Percentiles rank a stretch among this genome's conserved stretches.
These are phyloP conservation scores for Aurelia sp. DNA, from an alignment of 30 jellyfish, hydroid and myxozoan genomes.

Conservation along the genomic window DNA sequence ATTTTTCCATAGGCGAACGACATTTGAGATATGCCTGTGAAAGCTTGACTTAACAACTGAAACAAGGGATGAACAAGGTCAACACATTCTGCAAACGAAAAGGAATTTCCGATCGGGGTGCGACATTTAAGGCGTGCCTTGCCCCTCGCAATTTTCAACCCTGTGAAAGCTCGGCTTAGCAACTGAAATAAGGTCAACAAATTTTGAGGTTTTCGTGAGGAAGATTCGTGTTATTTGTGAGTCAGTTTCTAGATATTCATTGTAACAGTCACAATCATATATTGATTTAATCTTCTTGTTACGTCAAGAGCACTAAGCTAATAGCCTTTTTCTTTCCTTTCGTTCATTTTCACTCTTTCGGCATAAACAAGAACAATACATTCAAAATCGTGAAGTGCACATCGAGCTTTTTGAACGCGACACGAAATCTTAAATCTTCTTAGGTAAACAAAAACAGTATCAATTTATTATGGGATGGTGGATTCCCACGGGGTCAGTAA, in stretches of 20 bases:
- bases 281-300: too few relatives aligned
- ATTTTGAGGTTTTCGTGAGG: conserved; percentile 29
- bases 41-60: too few relatives aligned
- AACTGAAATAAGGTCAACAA: too few relatives aligned
- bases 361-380: background rate
- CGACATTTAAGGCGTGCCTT: too few relatives aligned
- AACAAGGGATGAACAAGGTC: too few relatives aligned
- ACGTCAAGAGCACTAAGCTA: too few relatives aligned
- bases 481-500: conserved; percentile 14
- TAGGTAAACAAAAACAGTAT: conserved; percentile 31
- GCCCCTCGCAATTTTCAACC: too few relatives aligned
- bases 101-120: too few relatives aligned
- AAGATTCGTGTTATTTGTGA: conserved; percentile 32
- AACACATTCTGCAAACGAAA: too few relatives aligned
- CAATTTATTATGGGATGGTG: conserved; percentile 12
- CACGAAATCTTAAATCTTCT: background rate
- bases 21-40: too few relatives aligned
- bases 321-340: background rate
- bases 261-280: conserved; percentile 18
- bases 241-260: conserved; percentile 35
- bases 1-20: too few relatives aligned
- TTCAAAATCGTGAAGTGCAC: background rate
- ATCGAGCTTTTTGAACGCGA: background rate
- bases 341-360: background rate
- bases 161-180: too few relatives aligned